phyloP scores from a whole-genome alignment of 2,113 vertebrate genomes.

The Phalacrocorax pelagicus region DNA sequence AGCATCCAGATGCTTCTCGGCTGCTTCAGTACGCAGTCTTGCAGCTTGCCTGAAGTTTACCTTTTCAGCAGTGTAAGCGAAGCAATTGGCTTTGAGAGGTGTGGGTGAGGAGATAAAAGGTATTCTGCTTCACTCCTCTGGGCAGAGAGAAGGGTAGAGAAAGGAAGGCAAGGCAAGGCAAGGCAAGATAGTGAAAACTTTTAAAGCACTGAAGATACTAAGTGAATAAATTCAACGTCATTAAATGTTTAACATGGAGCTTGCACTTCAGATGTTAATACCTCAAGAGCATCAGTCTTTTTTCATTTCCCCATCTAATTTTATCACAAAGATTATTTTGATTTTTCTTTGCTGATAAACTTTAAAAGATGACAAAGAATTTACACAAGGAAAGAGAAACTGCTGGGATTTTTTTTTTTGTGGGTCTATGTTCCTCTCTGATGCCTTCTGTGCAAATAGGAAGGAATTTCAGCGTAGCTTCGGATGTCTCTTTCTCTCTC shows the following conservation, averaged over 20 bases:
- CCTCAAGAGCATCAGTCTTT: background rate
- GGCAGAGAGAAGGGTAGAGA: background rate
- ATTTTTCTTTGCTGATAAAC: background rate
- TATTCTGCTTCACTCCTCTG: background rate
- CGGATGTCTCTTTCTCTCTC: background rate
- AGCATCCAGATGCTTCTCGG: background rate
- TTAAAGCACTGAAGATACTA: background rate
- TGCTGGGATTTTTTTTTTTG: background rate
- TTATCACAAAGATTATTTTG: background rate
- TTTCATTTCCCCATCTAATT: background rate
- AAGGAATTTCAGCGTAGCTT: background rate
- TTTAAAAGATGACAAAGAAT: background rate
- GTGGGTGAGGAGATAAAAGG: background rate
- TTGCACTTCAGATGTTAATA: background rate
- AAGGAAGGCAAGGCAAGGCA: background rate
- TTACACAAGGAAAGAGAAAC: background rate
- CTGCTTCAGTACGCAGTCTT: background rate
- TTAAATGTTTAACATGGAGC: background rate
- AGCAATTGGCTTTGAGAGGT: background rate
- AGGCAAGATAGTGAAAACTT: background rate
- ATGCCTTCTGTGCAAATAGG: background rate
- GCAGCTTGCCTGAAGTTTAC: background rate
- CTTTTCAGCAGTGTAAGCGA: background rate
- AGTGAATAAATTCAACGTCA: background rate
- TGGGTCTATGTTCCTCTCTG: background rate